A percentile compares a stretch with the other conserved stretches of the same genome.
phyloP scores from a whole-genome alignment of 2,888 invertebrate genomes.

The Drosophila dives region DNA sequence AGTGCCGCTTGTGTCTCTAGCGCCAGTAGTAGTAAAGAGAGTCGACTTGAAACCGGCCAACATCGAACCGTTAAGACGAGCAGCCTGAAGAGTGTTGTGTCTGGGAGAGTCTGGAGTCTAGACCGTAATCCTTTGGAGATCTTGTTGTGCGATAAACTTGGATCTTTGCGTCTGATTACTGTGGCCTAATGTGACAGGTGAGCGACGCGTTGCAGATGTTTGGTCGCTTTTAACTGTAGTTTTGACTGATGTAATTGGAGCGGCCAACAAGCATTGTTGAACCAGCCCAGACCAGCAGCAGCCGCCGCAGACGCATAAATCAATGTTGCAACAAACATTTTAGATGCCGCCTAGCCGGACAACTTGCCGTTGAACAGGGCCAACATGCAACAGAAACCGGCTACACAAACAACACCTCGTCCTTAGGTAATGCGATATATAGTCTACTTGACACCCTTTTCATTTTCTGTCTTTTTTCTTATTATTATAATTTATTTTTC shows the following conservation, averaged over 20 bases:
- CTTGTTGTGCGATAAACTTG: slow-evolving; percentile 74
- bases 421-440: slow-evolving; percentile 60
- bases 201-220: slow-evolving; percentile 67
- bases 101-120: slow-evolving; percentile 46
- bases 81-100: slow-evolving; percentile 19
- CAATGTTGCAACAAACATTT: slow-evolving; percentile 54
- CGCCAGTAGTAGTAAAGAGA: slow-evolving; percentile 60
- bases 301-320: slow-evolving; percentile 51
- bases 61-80: slow-evolving; percentile 60
- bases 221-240: slow-evolving; percentile 58
- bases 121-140: slow-evolving; percentile 75
- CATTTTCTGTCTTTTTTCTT: neutral
- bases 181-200: slow-evolving; percentile 76
- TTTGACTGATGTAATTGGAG: slow-evolving; percentile 78
- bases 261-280: slow-evolving; percentile 56
- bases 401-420: slow-evolving; percentile 31
- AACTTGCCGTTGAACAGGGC: slow-evolving; percentile 58
- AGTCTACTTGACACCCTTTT: slow-evolving; percentile 60
- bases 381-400: slow-evolving; percentile 40
- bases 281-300: slow-evolving; percentile 24
- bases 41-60: slow-evolving; percentile 49
- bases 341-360: slow-evolving; percentile 47
- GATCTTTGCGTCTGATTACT: slow-evolving; percentile 69
- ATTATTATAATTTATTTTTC: neutral
- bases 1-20: slow-evolving; percentile 38